phyloP scores from a whole-genome alignment of 2,113 vertebrate genomes.

The Callorhinus ursinus region DNA sequence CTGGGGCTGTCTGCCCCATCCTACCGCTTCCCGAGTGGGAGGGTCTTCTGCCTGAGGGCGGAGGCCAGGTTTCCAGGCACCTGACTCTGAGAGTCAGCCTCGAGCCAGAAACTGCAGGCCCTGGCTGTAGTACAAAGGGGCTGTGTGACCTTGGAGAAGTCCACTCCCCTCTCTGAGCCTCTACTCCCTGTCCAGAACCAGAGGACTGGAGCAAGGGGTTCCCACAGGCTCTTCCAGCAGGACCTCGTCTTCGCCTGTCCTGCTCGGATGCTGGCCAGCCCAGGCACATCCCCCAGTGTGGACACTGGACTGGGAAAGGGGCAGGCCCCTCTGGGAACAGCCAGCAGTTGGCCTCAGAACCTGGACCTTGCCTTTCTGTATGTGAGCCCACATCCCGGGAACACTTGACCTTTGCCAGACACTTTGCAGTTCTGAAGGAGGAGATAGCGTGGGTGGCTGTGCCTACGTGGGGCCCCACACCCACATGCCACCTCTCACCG shows the following conservation, averaged over 20 bases:
- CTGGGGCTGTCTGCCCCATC: background rate
- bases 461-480: background rate
- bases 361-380: background rate
- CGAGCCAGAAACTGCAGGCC: too few species aligned
- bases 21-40: background rate
- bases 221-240: background rate
- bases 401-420: constrained; percentile 12
- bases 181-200: background rate
- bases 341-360: background rate
- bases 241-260: background rate
- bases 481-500: background rate
- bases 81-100: background rate
- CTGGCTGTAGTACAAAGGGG: background rate
- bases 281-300: background rate
- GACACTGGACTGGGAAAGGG: background rate
- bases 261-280: background rate
- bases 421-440: background rate
- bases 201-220: background rate
- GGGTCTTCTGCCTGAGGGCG: background rate
- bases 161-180: constrained; percentile 1
- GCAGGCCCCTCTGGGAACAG: background rate
- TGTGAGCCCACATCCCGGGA: background rate
- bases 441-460: background rate
- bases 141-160: background rate
- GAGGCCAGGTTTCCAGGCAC: background rate